phyloP scores from a whole-genome alignment of 2,797 vertebrate genomes.

The Anableps anableps region DNA sequence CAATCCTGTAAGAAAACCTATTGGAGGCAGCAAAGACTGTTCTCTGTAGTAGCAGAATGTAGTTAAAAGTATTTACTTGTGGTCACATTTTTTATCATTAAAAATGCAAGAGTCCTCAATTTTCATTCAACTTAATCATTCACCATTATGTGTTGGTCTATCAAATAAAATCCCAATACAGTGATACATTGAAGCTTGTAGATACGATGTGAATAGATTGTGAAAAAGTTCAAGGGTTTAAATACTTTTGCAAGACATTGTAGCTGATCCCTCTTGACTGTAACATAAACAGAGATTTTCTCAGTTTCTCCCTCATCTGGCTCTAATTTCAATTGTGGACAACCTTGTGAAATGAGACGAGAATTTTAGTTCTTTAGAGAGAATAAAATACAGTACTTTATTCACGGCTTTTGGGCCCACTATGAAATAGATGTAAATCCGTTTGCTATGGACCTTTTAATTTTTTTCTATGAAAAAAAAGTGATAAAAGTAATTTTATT shows the following conservation, averaged over 20 bases:
- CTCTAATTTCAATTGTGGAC: constrained; percentile 44
- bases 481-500: not conserved
- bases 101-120: not conserved
- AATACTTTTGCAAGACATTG: not conserved
- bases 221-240: not conserved
- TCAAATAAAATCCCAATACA: not conserved
- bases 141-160: not conserved
- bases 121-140: not conserved
- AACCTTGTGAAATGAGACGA: constrained; percentile 39
- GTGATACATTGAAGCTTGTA: not conserved
- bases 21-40: not conserved
- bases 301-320: constrained; percentile 41
- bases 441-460: not conserved
- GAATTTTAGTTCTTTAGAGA: constrained; percentile 43
- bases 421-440: constrained; percentile 21
- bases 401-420: constrained; percentile 14
- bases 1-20: too few species aligned
- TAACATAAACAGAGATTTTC: constrained; percentile 17
- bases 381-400: constrained; percentile 29
- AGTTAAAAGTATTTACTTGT: not conserved
- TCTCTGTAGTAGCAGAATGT: too few species aligned
- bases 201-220: not conserved
- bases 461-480: not conserved
- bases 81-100: too few species aligned
- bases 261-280: constrained; percentile 25